Percentiles rank a stretch among this genome's conserved stretches.
These are phyloP conservation scores for Mus spretus DNA, from an alignment of 2,797 vertebrate genomes.

Conservation along the genomic window DNA sequence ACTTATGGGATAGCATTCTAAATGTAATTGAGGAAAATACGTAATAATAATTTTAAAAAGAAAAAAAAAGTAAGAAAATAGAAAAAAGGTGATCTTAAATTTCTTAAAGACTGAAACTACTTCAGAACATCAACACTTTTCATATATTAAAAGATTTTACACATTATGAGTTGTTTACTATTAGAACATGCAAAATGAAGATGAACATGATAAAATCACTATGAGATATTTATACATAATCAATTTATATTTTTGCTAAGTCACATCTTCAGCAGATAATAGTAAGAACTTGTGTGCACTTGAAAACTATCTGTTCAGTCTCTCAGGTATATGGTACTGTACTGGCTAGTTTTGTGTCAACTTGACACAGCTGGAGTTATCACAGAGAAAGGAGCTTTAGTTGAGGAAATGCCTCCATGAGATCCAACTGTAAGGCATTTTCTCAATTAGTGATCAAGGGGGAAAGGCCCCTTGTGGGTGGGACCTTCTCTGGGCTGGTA, in stretches of 20 bases:
- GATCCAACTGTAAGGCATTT: no score
- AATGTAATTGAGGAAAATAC: no score
- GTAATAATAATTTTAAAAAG: no score
- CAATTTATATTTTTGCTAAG: constrained; percentile 19
- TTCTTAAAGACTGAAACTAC: constrained; percentile 1
- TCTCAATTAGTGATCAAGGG: no score
- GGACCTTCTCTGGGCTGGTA: no score
- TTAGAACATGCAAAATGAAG: not conserved
- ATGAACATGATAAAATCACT: not conserved
- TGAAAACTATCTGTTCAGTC: not conserved
- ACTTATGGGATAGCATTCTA: no score
- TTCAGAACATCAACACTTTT: not conserved
- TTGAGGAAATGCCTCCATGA: no score
- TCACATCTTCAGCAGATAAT: not conserved
- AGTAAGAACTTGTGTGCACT: not conserved
- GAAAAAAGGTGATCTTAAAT: not conserved
- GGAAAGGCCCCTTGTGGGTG: no score
- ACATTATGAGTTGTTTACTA: not conserved
- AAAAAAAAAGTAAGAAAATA: no score
- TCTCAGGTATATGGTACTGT: not conserved
- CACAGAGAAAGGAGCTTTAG: no score
- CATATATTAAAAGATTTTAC: not conserved
- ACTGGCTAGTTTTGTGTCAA: no score
- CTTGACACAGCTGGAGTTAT: no score
- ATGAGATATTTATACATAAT: not conserved